Evolutionary conservation across 2,113 vertebrate genomes (phyloP), one percentile per base, ranked within the genome.

Genomic region (Sturnira hondurensis): DNA sequence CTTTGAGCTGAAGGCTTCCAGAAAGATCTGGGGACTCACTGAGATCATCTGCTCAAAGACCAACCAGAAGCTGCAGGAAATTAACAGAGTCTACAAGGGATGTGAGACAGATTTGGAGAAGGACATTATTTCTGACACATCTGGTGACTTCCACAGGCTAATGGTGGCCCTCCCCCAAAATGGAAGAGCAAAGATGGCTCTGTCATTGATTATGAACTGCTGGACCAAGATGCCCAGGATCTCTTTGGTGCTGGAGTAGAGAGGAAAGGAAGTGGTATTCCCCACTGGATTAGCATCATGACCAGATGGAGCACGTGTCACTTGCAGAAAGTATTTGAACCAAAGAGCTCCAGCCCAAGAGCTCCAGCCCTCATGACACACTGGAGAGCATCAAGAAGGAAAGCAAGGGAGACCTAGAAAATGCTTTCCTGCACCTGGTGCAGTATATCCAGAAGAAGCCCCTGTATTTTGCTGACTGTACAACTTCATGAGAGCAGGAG

Each of bases 301-400:
- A 99, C 99, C 2, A 98, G 99, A 98, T 98, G 98, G 96, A 99
- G 99, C 4, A 95, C 99, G 26, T 98, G 24, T 98, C 99, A 99
- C 95, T 98, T 99, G 90, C 99, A 99, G 96, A 99, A 99, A 99
- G 99, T 99, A 50, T 99, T 99, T 94, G 98, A 99, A 93, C 99
- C 99, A 98, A 99, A 99, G 98, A 99, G 98, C 97, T 99, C 99
- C 98, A 99, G 93, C 99, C 99, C 98, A 99, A 99, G 98, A 99
- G 98, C 97, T 99, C 99, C 98, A 99, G 99, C 95, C 99, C 1
- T n/a, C 99, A 99, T 5, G 99, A 99, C 98, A 99, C 99, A 99
- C 87, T 99, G 98, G 99, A 99, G 96, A 99, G 99, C 98, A 99
- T 99, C 96, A 97, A 98, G 95, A 99, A 99, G 93, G 99, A 99